Evolutionary conservation across 1,140 invertebrate genomes (phyloP).

Genomic region (Brevipalpus yothersi): DNA sequence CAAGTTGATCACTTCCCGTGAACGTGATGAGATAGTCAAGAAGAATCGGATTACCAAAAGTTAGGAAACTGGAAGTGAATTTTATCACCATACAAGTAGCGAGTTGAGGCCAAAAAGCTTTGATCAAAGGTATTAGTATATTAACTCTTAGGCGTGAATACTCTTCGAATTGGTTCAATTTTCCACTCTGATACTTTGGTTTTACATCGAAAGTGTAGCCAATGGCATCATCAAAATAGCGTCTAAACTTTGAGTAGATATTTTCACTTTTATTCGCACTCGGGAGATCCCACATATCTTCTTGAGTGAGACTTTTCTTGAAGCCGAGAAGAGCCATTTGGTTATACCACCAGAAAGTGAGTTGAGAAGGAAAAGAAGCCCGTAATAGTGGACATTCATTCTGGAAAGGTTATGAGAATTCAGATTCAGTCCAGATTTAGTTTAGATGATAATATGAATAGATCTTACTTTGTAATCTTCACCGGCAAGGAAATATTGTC

Average conservation of each 20-base stretch:
- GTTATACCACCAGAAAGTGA: constrained; percentile 84
- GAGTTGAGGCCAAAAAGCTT: constrained; percentile 42
- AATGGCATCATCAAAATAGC: not conserved
- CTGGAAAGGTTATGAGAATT: not conserved
- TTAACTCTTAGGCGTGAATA: not conserved
- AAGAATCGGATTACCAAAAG: constrained; percentile 57
- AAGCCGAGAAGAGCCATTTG: constrained; percentile 9
- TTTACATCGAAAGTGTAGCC: not conserved
- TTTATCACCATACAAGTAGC: constrained; percentile 50
- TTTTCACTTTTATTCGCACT: constrained; percentile 39
- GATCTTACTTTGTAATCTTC: not conserved
- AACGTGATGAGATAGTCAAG: constrained; percentile 10
- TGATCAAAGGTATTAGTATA: constrained; percentile 16
- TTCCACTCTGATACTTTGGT: not conserved
- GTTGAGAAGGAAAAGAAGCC: constrained; percentile 62
- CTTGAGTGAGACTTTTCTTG: constrained; percentile 3
- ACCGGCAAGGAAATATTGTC: not conserved
- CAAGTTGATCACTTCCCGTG: constrained; percentile 12
- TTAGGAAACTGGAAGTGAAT: constrained; percentile 52
- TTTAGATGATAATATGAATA: too few species aligned
- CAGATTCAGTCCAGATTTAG: not conserved
- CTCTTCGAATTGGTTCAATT: not conserved
- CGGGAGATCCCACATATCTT: constrained; percentile 5
- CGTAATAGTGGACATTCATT: constrained; percentile 38
- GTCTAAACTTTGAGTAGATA: not conserved